Evolutionary conservation across 1,140 invertebrate species (phyloP).

Genomic region (Rhagoletis zephyria): DNA sequence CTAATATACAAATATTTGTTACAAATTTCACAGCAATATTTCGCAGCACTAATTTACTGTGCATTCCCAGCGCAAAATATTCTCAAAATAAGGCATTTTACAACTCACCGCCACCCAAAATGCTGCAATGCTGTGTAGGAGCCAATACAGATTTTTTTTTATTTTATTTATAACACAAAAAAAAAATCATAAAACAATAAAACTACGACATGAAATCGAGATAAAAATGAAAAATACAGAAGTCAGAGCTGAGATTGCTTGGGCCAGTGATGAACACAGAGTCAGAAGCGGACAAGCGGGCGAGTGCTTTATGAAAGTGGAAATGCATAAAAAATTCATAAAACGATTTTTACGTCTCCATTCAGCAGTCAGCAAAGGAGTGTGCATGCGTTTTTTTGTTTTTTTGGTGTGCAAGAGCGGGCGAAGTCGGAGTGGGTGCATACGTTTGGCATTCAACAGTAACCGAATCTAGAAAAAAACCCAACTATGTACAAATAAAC

Average conservation of each 20-base stretch:
- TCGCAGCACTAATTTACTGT: constrained; percentile 47
- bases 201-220: not conserved
- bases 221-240: not conserved
- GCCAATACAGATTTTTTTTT: not conserved
- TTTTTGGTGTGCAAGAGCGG: no score
- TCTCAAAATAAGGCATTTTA: constrained; percentile 33
- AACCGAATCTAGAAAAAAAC: not conserved
- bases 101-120: not conserved
- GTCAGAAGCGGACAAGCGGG: not conserved
- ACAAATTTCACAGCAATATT: constrained; percentile 45
- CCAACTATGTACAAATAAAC: not conserved
- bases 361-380: not conserved
- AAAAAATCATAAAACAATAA: not conserved
- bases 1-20: constrained; percentile 1
- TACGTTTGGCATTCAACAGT: not conserved
- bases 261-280: not conserved
- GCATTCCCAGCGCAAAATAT: constrained; percentile 26
- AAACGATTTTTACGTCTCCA: constrained; percentile 46
- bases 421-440: not conserved
- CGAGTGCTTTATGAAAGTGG: not conserved
- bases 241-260: not conserved
- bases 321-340: constrained; percentile 13
- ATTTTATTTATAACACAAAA: not conserved
- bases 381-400: not conserved
- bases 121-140: not conserved